Conservation (phyloP, 2,888 invertebrate genomes). For the Nomada flava region DNA sequence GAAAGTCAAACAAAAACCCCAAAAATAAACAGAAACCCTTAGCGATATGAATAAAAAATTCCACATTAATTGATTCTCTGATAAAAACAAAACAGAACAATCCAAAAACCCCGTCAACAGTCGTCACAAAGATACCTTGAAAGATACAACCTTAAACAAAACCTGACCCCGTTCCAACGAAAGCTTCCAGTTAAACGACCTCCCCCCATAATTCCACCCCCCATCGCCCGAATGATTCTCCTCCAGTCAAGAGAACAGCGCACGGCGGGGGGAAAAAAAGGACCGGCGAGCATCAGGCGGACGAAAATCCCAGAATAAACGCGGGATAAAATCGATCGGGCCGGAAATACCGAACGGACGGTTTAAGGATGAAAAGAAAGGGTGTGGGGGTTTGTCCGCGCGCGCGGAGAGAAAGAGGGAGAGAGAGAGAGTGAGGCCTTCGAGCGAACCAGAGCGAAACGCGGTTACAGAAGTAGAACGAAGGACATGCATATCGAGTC, state of each 20-base stretch:
- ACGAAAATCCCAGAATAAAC: constrained; percentile 28
- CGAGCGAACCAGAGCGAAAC: constrained; percentile 56
- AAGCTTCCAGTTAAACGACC: neutral
- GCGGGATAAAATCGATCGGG: constrained; percentile 36
- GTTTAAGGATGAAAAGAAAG: constrained; percentile 42
- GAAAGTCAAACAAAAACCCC: too few relatives aligned
- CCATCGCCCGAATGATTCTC: neutral
- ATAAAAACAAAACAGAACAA: neutral
- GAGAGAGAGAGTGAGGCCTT: constrained; percentile 35
- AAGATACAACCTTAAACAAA: constrained; percentile 2
- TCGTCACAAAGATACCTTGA: neutral
- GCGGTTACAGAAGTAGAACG: constrained; percentile 55
- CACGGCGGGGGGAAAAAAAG: neutral
- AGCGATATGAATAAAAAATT: too few relatives aligned
- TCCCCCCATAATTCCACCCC: neutral
- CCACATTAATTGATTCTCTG: neutral
- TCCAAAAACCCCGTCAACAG: neutral
- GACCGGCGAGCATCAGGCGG: neutral
- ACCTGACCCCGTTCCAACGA: neutral
- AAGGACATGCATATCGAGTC: constrained; percentile 53
- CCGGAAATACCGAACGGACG: constrained; percentile 35
- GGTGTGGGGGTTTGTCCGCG: constrained; percentile 24
- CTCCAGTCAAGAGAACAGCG: neutral
- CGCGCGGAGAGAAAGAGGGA: neutral
- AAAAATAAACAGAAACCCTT: too few relatives aligned